phyloP scores from a whole-genome alignment of 2,113 vertebrate genomes.

The Rhegmatorhina hoffmannsi region DNA sequence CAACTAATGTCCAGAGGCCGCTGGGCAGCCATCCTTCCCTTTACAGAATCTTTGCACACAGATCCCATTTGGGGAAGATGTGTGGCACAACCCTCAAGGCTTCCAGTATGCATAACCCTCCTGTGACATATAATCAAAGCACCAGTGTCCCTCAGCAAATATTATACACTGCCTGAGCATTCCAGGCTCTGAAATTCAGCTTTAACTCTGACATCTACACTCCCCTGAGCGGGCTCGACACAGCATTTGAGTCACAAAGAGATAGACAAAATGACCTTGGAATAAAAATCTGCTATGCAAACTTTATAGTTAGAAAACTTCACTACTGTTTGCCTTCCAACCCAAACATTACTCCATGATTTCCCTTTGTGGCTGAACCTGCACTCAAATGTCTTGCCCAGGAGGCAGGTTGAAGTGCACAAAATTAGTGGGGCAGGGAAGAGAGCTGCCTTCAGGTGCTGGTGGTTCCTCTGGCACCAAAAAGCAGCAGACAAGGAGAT shows the following conservation, averaged over 20 bases:
- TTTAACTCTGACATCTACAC: background rate
- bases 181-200: slow-evolving; percentile 13
- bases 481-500: background rate
- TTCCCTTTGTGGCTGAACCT: background rate
- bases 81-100: slow-evolving; percentile 7
- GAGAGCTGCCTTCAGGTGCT: background rate
- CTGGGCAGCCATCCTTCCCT: slow-evolving; percentile 14
- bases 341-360: background rate
- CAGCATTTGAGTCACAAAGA: background rate
- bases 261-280: background rate
- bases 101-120: background rate
- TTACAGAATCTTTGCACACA: background rate
- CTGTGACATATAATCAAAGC: background rate
- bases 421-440: background rate
- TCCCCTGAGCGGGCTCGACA: slow-evolving; percentile 1
- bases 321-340: background rate
- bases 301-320: background rate
- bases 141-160: slow-evolving; percentile 34
- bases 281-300: slow-evolving; percentile 10
- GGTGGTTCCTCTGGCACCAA: background rate
- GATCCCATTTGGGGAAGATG: background rate
- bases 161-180: background rate
- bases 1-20: background rate
- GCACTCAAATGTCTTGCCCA: background rate
- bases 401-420: background rate